These are phyloP conservation scores for Chaenocephalus aceratus DNA, from an alignment of 2,113 vertebrate species.

Conservation along the genomic window DNA sequence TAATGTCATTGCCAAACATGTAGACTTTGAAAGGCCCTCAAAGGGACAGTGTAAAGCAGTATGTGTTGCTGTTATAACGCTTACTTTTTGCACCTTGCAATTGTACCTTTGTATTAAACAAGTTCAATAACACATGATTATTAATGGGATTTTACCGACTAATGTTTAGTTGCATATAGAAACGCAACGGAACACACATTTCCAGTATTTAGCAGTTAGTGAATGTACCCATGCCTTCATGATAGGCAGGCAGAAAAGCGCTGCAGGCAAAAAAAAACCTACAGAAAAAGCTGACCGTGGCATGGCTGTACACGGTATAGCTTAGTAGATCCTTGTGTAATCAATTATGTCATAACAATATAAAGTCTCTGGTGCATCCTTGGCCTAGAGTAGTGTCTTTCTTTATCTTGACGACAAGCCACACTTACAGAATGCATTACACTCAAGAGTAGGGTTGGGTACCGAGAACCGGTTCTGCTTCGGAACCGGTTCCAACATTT, in stretches of 20 bases:
- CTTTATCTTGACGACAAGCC: too few species aligned
- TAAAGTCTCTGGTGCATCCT: background rate
- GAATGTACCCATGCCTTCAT: background rate
- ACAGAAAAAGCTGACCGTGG: background rate
- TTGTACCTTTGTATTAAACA: background rate
- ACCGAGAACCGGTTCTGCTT: too few species aligned
- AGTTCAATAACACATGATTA: background rate
- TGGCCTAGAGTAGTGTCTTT: background rate
- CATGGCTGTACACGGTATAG: background rate
- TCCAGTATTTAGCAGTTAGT: background rate
- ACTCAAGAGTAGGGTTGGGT: background rate
- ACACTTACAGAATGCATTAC: background rate
- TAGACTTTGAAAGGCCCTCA: background rate
- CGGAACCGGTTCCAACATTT: too few species aligned
- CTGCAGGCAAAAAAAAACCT: too few species aligned
- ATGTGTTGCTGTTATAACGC: background rate
- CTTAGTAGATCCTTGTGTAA: too few species aligned
- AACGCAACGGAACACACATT: background rate
- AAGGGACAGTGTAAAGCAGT: background rate
- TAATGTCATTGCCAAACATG: background rate
- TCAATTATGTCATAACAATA: background rate
- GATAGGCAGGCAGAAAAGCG: background rate
- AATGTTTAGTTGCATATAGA: background rate
- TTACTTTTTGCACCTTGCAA: background rate
- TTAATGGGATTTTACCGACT: background rate